Evolutionary conservation across 64 coral and sea anemone species (phyloP), one percentile per base, ranked within the genome.

Genomic region (Trachythela sp.): DNA sequence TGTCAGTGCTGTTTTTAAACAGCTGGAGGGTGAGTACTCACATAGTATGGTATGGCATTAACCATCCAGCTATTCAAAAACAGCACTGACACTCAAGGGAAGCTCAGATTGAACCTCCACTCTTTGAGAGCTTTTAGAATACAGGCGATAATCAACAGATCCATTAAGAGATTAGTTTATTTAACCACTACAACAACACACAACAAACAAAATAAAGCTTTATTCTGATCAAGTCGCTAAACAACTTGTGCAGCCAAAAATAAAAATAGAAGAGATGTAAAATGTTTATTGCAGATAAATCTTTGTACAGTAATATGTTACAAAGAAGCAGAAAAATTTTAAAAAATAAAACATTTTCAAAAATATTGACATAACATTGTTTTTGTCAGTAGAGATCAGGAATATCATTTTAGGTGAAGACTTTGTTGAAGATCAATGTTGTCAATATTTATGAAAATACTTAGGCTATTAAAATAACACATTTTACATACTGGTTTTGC

Each of bases 401-500:
- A 68, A 68, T 22, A 8, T n/a, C 20, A 68, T 68, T 68, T n/a
- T 31, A 22, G 15, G 18, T 7, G 4, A 68, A 22, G 5, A 68
- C 59, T 15, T 80, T 13, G 13, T 35, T 29, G 9, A 35, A 2
- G 9, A 80, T 29, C 31, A 80, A 80, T 30, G 30, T 80, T 37
- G 31, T 9, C 13, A 80, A 80, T 37, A 80, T 37, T 39, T 80
- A 36, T 10, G 75, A 37, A 80, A 80, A 37, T n/a, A 26, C 22
- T 64, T 20, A 80, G 33, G 75, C 75, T 80, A 37, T 39, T 80
- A 80, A 80, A 80, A 80, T 68, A 31, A 68, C 30, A 22, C 30
- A 80, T 80, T 18, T 80, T 99, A 99, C 96, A 92, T 99, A 99
- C 96, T 99, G 96, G 93, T 99, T 99, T 99, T 85, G 87, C 80